phyloP scores from a whole-genome alignment of 37 sponge, comb jelly and placozoan species.

The Eunapius fragilis region DNA sequence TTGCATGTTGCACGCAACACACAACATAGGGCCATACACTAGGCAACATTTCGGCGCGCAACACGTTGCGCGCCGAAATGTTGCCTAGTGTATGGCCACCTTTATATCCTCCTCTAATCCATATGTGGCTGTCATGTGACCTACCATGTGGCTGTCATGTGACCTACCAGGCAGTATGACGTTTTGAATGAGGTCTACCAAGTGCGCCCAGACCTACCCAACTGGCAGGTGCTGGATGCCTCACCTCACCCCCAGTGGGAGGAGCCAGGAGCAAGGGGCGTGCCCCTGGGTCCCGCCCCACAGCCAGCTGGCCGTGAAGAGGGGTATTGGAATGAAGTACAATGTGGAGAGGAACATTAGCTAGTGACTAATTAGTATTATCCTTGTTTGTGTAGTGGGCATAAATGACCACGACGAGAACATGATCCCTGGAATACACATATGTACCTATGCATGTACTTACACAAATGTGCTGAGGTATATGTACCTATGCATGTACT shows the following conservation, averaged over 20 bases:
- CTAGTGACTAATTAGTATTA: too few species aligned
- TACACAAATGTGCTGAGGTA: too few species aligned
- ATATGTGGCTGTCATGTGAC: background rate
- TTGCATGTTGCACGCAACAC: too few species aligned
- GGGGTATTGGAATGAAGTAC: slow-evolving; percentile 70
- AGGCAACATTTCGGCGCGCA: too few species aligned
- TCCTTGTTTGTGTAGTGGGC: too few species aligned
- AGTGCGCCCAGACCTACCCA: slow-evolving; percentile 70
- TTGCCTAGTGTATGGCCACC: too few species aligned
- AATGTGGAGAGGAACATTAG: slow-evolving; percentile 82
- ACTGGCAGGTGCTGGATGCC: slow-evolving; percentile 84
- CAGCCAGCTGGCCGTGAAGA: slow-evolving; percentile 63
- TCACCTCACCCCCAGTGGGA: slow-evolving; percentile 84
- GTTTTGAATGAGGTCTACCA: slow-evolving; percentile 88
- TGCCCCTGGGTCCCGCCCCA: slow-evolving; percentile 72
- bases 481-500: too few species aligned
- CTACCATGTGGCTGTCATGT: background rate
- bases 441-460: too few species aligned
- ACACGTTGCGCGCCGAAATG: too few species aligned
- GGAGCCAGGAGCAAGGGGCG: slow-evolving; percentile 63
- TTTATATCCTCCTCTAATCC: too few species aligned
- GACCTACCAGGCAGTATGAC: slow-evolving; percentile 73
- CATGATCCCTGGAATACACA: slow-evolving; percentile 82
- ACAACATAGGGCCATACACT: too few species aligned
- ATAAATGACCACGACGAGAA: too few species aligned